Evolutionary conservation across 2,888 invertebrate species (phyloP), one percentile per base, ranked within the genome.

Genomic region (Sthenelais limicola): DNA sequence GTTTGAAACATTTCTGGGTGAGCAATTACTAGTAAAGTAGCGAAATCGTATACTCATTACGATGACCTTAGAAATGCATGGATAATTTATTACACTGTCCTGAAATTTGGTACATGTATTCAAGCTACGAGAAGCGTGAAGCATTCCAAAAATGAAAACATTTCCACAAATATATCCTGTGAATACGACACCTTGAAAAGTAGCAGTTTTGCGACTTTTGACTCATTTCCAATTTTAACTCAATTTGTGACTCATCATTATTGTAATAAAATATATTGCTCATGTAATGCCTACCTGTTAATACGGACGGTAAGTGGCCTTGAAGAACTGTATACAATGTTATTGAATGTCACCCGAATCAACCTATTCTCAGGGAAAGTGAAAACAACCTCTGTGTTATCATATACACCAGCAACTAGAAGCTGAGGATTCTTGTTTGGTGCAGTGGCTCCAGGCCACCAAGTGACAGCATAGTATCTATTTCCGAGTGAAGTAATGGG

Each of bases 341-440:
- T 48, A 3, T 68, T 12, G 24, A n/a, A 68, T n/a, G 49, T 68
- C 9, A 68, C 26, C 49, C 48, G n/a, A 21, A 68, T 68, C 7
- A 47, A 47, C 3, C 68, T 7, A n/a, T 30, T 9, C n/a, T 3
- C 24, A 2, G 68, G 68, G 49, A 68, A 48, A 3, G 1, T n/a
- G 49, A 68, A 49, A 48, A 48, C 35, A 1, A 68, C 68, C 62
- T 35, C 21, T 21, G 62, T 62, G 3, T 18, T 24, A 38, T 35
- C 62, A 35, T 18, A 4, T 1, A 43, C 43, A 15, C 38, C 62
- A 4, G 43, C 62, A 21, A 43, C 62, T 43, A 62, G 35, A 7
- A 62, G 9, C 62, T 62, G 38, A 18, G 62, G 38, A 24, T 62
- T 62, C 62, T 38, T 62, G 21, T 38, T 38, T 24, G 62, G 62